Base-by-base conservation (phyloP, 2,888 invertebrate species). In the Andrena praecox region DNA sequence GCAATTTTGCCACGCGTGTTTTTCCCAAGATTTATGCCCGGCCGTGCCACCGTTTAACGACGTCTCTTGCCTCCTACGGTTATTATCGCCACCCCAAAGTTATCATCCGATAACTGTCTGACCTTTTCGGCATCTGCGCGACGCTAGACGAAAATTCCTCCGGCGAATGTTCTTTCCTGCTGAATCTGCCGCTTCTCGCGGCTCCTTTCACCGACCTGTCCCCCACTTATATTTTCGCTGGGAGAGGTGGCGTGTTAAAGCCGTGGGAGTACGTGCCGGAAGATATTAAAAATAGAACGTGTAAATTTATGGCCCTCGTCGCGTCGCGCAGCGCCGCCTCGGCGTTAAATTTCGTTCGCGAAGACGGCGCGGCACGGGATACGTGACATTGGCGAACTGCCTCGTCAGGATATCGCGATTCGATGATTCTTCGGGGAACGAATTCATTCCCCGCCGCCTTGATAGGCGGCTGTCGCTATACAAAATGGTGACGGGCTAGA, bases 1-100 rank as follows among this genome's bases (percentile, higher is more conserved):
- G 92, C 91, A 91, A 92, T 91, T 91, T 92, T 90, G 89, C 92
- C 89, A 91, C 91, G 91, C 91, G 91, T 91, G 90, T 91, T 91
- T 91, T 90, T 89, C 90, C 78, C 82, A 90, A 90, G 92, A 91
- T 91, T 91, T 91, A 91, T 91, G 90, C 86, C 82, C 72, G 73
- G 66, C 80, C 83, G 78, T 74, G 84, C 71, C 86, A 79, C 82
- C 90, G 87, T 90, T 90, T 90, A 90, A 90, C 87, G 88, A 88
- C 85, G 84, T 82, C 87, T 82, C 83, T 72, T 72, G 80, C 80
- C 84, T 82, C 70, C 84, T 72, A 76, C 81, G 78, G 80, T 85
- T 88, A 86, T 82, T 86, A 85, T 86, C 84, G 60, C 31, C 54
- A 24, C 24, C 62, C 42, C 73, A 74, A 86, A 88, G 85, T 86